Conservation (phyloP, 2,797 vertebrate species). For the Leucoraja ocellata region DNA sequence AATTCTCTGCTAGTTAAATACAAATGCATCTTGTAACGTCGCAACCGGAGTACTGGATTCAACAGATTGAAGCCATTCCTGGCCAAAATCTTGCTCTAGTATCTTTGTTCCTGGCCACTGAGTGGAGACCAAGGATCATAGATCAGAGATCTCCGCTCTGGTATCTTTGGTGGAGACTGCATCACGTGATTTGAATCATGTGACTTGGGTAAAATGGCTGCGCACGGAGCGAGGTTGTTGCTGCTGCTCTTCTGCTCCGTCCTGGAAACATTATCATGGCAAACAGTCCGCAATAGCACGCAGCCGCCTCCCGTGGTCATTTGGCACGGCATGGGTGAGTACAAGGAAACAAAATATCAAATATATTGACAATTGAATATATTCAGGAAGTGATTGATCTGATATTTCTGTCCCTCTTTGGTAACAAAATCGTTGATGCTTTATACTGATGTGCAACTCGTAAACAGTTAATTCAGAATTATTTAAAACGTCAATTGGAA, state of each 20-base stretch:
- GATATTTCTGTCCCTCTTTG: too few relatives aligned
- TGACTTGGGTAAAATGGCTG: conserved; percentile 51
- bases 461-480: too few relatives aligned
- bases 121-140: too few relatives aligned
- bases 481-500: too few relatives aligned
- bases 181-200: not conserved
- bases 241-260: conserved; percentile 46
- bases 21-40: too few relatives aligned
- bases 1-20: not conserved
- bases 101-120: too few relatives aligned
- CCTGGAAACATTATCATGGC: conserved; percentile 42
- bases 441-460: too few relatives aligned
- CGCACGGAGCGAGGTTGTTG: conserved; percentile 20
- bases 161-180: too few relatives aligned
- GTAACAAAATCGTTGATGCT: too few relatives aligned
- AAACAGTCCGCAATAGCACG: conserved; percentile 38
- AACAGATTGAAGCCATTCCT: not conserved
- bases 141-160: too few relatives aligned
- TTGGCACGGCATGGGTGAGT: conserved; percentile 95
- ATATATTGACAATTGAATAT: not conserved
- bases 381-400: not conserved
- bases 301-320: conserved; percentile 72
- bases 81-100: not conserved
- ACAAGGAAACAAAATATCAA: not conserved
- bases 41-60: too few relatives aligned